These are phyloP conservation scores for Rhingia rostrata DNA, from an alignment of 2,888 invertebrate species.

Conservation along the genomic window DNA sequence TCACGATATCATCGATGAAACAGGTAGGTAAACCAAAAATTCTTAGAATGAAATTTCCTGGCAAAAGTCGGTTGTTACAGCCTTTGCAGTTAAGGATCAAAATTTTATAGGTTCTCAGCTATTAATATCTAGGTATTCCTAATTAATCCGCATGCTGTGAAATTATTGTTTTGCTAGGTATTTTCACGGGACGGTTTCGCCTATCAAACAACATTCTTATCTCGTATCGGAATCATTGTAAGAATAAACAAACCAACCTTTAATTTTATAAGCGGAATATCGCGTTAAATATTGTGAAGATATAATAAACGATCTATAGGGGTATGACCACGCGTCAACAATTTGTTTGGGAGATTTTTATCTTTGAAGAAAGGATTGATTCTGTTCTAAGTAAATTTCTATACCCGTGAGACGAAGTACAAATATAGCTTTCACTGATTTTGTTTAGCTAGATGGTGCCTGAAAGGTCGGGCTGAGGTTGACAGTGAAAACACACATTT, in stretches of 20 bases:
- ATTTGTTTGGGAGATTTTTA: slow-evolving; percentile 16
- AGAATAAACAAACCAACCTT: slow-evolving; percentile 69
- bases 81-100: slow-evolving; percentile 51
- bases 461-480: too few relatives aligned
- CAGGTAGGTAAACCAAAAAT: slow-evolving; percentile 44
- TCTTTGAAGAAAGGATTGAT: slow-evolving; percentile 32
- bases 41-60: slow-evolving; percentile 25
- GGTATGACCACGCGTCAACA: slow-evolving; percentile 36
- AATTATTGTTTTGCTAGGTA: slow-evolving; percentile 52
- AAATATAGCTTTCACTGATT: too few relatives aligned
- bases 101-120: slow-evolving; percentile 12
- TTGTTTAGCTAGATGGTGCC: too few relatives aligned
- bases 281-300: slow-evolving; percentile 28
- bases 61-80: slow-evolving; percentile 1
- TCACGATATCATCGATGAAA: neutral
- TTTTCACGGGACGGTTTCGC: slow-evolving; percentile 22
- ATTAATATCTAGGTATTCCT: slow-evolving; percentile 32
- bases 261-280: slow-evolving; percentile 22
- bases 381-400: neutral
- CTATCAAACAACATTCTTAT: neutral
- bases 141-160: slow-evolving; percentile 67
- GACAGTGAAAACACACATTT: too few relatives aligned
- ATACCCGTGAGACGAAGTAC: neutral
- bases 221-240: slow-evolving; percentile 41
- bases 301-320: slow-evolving; percentile 27